Evolutionary conservation across 2,888 invertebrate genomes (phyloP).

Genomic region (Pilophorus perplexus): DNA sequence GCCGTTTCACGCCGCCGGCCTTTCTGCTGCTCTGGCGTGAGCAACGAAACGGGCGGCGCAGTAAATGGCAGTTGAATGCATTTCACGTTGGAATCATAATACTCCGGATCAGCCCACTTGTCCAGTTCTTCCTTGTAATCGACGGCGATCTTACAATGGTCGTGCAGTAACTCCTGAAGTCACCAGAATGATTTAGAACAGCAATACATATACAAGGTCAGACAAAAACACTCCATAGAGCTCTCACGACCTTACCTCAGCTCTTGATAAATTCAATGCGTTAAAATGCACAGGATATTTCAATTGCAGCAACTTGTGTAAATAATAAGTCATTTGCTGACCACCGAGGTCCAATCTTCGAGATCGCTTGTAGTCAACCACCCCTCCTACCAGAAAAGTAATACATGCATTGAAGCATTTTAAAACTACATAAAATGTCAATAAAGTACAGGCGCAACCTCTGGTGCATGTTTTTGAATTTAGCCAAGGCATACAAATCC

Average conservation of each 20-base stretch:
- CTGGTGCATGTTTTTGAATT: too few relatives aligned
- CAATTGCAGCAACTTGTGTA: slow-evolving; percentile 83
- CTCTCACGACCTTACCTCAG: slow-evolving; percentile 67
- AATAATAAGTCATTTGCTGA: slow-evolving; percentile 76
- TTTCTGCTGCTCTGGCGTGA: slow-evolving; percentile 78
- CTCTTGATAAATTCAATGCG: slow-evolving; percentile 79
- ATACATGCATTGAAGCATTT: too few relatives aligned
- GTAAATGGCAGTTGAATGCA: slow-evolving; percentile 84
- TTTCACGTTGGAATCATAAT: slow-evolving; percentile 77
- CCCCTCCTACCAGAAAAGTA: slow-evolving; percentile 53
- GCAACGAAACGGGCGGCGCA: slow-evolving; percentile 59
- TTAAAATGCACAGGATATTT: slow-evolving; percentile 91
- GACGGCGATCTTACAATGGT: slow-evolving; percentile 72
- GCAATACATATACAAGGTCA: too few relatives aligned
- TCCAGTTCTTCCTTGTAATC: slow-evolving; percentile 77
- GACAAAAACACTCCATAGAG: slow-evolving; percentile 24
- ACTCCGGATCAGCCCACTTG: slow-evolving; percentile 77
- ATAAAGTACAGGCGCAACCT: too few relatives aligned
- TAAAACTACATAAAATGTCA: too few relatives aligned
- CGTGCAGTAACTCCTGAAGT: slow-evolving; percentile 69
- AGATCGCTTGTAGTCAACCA: slow-evolving; percentile 66
- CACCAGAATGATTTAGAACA: not conserved
- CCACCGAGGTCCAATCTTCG: slow-evolving; percentile 86
- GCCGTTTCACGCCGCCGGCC: slow-evolving; percentile 85
- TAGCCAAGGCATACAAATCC: too few relatives aligned